A percentile compares a stretch with the other conserved stretches of the same genome.
Conservation (phyloP, 2,888 invertebrate genomes). For the Exephanes ischioxanthus region DNA sequence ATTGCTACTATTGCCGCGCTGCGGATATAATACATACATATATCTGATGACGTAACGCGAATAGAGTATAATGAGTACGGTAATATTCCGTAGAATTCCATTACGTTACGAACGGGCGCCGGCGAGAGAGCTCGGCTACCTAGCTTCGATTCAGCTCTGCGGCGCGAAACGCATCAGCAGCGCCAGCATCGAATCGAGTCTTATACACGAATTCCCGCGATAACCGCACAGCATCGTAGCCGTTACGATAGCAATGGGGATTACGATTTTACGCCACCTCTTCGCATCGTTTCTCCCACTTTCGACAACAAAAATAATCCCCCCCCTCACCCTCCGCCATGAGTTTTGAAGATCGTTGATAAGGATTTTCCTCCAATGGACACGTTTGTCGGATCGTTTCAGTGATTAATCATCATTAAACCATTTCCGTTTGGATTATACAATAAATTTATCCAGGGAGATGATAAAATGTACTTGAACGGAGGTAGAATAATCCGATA, state of each 20-base stretch:
- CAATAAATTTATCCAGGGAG: neutral
- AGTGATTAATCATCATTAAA: slow-evolving; percentile 22
- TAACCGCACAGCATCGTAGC: neutral
- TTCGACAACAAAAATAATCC: neutral
- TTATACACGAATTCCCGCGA: slow-evolving; percentile 40
- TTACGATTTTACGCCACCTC: slow-evolving; percentile 14
- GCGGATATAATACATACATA: slow-evolving; percentile 51
- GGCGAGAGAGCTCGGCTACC: slow-evolving; percentile 3
- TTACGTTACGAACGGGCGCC: slow-evolving; percentile 73
- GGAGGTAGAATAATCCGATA: neutral
- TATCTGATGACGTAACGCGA: slow-evolving; percentile 57
- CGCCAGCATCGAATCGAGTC: slow-evolving; percentile 16
- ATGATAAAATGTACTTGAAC: neutral
- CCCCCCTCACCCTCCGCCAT: no score
- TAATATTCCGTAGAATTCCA: slow-evolving; percentile 79
- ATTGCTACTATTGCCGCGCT: slow-evolving; percentile 32
- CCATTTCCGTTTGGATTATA: neutral
- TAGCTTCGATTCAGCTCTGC: neutral
- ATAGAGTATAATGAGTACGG: slow-evolving; percentile 75
- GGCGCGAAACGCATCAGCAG: slow-evolving; percentile 70
- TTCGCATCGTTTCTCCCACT: neutral
- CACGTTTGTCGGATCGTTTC: neutral
- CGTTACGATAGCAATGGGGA: slow-evolving; percentile 19
- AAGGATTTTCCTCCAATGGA: neutral
- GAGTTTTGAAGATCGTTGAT: neutral